Evolutionary conservation across 2,113 vertebrate genomes (phyloP), one percentile per base, ranked within the genome.

Genomic region (Pyrgilauda ruficollis): DNA sequence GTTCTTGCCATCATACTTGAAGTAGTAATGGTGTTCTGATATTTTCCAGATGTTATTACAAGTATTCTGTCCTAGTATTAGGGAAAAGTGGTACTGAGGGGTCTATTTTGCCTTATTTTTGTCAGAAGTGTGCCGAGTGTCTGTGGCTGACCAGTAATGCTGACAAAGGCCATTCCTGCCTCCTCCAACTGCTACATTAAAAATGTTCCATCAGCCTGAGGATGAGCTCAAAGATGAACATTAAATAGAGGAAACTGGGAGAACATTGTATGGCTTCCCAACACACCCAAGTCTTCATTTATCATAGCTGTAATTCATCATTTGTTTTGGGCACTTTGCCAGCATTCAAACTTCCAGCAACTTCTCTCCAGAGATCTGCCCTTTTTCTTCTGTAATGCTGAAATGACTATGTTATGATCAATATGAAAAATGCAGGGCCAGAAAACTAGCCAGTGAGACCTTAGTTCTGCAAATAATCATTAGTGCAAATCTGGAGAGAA

Each of bases 391-490:
- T 90, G 73, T 92, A 82, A 72, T 73, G 90, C 68, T 75, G 84
- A 91, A 96, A 94, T 74, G 88, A 94, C 84, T 78, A n/a, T 24
- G 75, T 84, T 59, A 39, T 26, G 21, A 95, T 95, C 84, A 96
- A 87, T 96, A 91, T 70, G 81, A 93, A 90, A 84, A 96, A 97
- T 72, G 62, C 1, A 8, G n/a, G 66, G 66, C 67, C 66, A 49
- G 72, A 91, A 95, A 96, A 70, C 76, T 68, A 95, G 39, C n/a
- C 72, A 73, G 90, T 52, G 72, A 92, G 92, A 93, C 33, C 91
- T 92, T 69, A 94, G 77, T 94, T 96, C 96, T 96, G 87, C 83
- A 90, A 94, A 96, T 83, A 97, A 96, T 95, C 88, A 76, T 87
- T 94, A 91, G 62, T 58, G 74, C 56, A 94, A 89, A 90, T 87